Percentiles rank a stretch among this genome's conserved stretches.
Conservation (phyloP, 2,797 vertebrate species). For the Protosalanx chinensis region DNA sequence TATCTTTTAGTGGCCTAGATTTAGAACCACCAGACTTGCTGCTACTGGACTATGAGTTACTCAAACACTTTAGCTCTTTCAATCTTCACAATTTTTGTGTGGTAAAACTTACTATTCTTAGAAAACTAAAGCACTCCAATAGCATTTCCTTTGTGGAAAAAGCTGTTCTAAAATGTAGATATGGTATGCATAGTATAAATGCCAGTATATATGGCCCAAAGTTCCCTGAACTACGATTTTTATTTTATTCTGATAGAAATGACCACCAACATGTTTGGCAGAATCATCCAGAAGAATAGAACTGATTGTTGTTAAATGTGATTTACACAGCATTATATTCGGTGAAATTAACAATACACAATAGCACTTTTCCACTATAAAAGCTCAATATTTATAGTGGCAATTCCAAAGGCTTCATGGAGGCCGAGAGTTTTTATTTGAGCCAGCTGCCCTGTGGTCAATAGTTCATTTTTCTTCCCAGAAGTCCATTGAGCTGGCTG, state of each 20-base stretch:
- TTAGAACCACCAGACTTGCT: neutral
- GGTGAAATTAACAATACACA: constrained; percentile 5
- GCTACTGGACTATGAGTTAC: no score
- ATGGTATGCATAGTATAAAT: neutral
- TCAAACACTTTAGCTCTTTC: no score
- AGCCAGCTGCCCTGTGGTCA: constrained; percentile 9
- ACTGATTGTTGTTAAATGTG: constrained; percentile 3
- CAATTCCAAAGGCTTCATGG: neutral
- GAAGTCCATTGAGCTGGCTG: neutral
- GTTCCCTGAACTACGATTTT: neutral
- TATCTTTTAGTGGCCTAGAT: constrained; percentile 1
- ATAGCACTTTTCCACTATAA: constrained; percentile 1
- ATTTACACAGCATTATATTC: constrained; percentile 6
- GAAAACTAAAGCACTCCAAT: neutral
- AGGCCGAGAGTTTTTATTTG: constrained; percentile 3
- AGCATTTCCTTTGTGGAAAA: neutral
- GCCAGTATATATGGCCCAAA: neutral
- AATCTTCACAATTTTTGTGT: neutral
- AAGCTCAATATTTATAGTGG: constrained; percentile 15
- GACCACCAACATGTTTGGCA: neutral
- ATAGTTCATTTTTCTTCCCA: neutral
- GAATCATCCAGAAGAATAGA: neutral
- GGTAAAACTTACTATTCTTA: neutral
- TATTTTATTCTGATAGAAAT: neutral
- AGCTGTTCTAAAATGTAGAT: neutral